phyloP scores from a whole-genome alignment of 2,888 invertebrate species.

The Tetranychus piercei region DNA sequence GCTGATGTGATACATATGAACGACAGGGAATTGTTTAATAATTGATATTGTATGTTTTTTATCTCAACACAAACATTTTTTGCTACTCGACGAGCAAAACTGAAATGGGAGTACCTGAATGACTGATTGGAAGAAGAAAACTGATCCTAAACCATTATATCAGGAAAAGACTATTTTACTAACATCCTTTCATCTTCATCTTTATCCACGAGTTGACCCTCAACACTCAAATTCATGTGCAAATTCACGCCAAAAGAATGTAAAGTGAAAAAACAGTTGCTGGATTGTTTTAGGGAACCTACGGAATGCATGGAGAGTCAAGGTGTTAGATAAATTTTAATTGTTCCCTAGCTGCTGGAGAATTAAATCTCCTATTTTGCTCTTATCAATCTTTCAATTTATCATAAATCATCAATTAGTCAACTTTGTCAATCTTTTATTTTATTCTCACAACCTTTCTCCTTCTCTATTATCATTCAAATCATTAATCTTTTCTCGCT shows the following conservation, averaged over 20 bases:
- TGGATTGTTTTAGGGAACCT: no score
- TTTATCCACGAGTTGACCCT: no score
- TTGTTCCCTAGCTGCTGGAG: background rate
- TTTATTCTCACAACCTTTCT: background rate
- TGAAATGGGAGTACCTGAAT: background rate
- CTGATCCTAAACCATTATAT: no score
- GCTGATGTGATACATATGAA: background rate
- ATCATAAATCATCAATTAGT: background rate
- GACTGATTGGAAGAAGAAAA: background rate
- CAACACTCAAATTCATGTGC: no score
- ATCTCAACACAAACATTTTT: background rate
- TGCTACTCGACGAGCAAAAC: background rate
- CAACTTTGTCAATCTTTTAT: background rate
- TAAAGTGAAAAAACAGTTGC: no score
- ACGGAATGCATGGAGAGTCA: no score
- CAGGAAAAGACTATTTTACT: no score
- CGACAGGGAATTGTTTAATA: background rate
- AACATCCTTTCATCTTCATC: no score
- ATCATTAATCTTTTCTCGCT: background rate
- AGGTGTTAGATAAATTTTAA: background rate
- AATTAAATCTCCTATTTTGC: background rate
- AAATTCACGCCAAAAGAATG: no score
- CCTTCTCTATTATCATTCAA: background rate
- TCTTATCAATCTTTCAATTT: background rate
- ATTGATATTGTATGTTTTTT: background rate